Conservation (phyloP, 2,888 invertebrate species). For the Slavum lentiscoides region DNA sequence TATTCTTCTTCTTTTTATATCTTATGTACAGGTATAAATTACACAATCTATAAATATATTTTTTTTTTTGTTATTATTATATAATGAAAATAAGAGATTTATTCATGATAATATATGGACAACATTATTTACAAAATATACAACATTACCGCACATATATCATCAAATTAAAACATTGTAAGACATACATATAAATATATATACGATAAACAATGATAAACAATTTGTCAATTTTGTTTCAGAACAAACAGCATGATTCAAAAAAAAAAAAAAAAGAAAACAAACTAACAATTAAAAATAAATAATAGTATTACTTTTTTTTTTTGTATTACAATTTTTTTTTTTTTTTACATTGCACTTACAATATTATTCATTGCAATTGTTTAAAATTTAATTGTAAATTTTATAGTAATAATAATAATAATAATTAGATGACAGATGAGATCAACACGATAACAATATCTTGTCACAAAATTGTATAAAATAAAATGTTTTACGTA, state of each 20-base stretch:
- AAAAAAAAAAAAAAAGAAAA: conserved; percentile 5
- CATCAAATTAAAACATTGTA: conserved; percentile 19
- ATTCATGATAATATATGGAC: conserved; percentile 19
- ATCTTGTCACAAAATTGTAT: conserved; percentile 33
- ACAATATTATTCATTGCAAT: background rate
- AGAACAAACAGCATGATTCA: conserved; percentile 33
- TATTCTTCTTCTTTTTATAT: conserved; percentile 16
- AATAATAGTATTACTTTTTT: conserved; percentile 19
- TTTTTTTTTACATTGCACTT: conserved; percentile 20
- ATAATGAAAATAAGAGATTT: conserved; percentile 44
- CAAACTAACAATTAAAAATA: conserved; percentile 43
- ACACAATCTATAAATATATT: conserved; percentile 35
- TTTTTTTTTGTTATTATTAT: conserved; percentile 7
- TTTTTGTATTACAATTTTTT: conserved; percentile 5
- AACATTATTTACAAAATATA: conserved; percentile 46
- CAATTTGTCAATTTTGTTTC: conserved; percentile 30
- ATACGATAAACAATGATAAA: conserved; percentile 14
- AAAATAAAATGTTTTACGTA: conserved; percentile 15
- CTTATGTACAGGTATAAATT: conserved; percentile 38
- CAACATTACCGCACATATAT: conserved; percentile 32
- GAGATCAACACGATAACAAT: conserved; percentile 45
- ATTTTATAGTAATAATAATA: background rate
- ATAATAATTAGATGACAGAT: conserved; percentile 42
- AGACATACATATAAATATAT: background rate
- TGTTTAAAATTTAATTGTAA: conserved; percentile 1